Evolutionary conservation across 37 sponge, comb jelly and placozoan species (phyloP).

Genomic region (Diacarnus erythraeanus): DNA sequence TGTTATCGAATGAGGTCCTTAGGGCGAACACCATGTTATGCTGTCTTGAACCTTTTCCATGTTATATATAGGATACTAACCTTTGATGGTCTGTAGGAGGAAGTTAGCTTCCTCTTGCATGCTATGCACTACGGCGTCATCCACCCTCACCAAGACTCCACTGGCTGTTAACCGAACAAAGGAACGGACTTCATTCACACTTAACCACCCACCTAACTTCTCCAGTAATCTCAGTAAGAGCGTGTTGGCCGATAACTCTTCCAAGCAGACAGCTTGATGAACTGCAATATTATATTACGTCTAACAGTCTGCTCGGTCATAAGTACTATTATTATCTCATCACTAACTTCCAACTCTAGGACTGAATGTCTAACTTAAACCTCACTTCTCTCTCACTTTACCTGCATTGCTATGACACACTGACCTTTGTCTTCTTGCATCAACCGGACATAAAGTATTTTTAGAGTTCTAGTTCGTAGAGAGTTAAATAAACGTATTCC

Average conservation of each 20-base stretch:
- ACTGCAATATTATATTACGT: too few species aligned
- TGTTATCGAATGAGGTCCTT: too few species aligned
- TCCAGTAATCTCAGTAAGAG: conserved; percentile 20
- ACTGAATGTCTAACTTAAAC: too few species aligned
- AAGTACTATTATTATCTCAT: too few species aligned
- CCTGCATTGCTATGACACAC: background rate
- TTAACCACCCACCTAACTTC: conserved; percentile 12
- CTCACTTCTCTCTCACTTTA: too few species aligned
- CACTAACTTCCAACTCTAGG: too few species aligned
- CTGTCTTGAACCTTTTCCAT: too few species aligned
- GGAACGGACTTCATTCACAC: background rate
- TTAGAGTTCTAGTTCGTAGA: conserved; percentile 18
- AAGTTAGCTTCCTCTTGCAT: conserved; percentile 26
- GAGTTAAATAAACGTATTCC: conserved; percentile 68
- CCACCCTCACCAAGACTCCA: conserved; percentile 42
- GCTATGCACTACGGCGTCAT: conserved; percentile 36
- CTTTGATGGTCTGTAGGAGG: conserved; percentile 16
- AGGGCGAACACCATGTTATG: too few species aligned
- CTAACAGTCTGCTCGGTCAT: too few species aligned
- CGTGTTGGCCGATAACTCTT: conserved; percentile 22
- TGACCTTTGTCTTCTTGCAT: conserved; percentile 17
- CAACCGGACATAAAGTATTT: conserved; percentile 1
- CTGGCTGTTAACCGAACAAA: conserved; percentile 17
- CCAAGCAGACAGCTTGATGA: conserved; percentile 41
- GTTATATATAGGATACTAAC: conserved; percentile 2